These are phyloP conservation scores for Acrossocheilus fasciatus DNA, from an alignment of 2,797 vertebrate species.

Conservation along the genomic window DNA sequence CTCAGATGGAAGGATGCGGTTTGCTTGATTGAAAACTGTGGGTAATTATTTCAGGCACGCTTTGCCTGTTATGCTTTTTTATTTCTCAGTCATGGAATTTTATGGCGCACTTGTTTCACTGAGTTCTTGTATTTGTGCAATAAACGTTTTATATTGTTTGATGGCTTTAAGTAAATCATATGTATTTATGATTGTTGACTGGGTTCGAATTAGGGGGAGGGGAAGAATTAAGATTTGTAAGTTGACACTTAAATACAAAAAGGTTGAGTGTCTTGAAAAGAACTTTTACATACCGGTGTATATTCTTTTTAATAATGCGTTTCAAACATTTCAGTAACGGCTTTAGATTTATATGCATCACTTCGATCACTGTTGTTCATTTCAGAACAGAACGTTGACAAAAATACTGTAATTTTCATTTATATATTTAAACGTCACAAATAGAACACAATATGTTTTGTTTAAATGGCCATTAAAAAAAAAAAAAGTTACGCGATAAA, in stretches of 20 bases:
- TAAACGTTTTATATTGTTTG: constrained; percentile 49
- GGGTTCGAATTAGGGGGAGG: no score
- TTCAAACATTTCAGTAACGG: not conserved
- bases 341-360: no score
- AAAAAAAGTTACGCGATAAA: no score
- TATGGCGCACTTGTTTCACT: constrained; percentile 2
- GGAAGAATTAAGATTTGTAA: not conserved
- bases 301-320: not conserved
- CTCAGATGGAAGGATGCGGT: not conserved
- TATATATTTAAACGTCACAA: not conserved
- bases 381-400: not conserved
- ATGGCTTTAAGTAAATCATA: not conserved
- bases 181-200: not conserved
- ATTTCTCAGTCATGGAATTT: not conserved
- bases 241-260: not conserved
- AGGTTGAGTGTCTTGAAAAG: not conserved
- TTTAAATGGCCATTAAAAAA: not conserved
- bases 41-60: constrained; percentile 12
- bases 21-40: constrained; percentile 13
- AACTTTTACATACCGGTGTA: not conserved
- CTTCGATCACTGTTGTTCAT: not conserved
- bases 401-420: not conserved
- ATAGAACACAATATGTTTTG: not conserved
- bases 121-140: constrained; percentile 27
- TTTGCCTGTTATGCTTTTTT: constrained; percentile 7